Evolutionary conservation across 2,888 invertebrate genomes (phyloP), one percentile per base, ranked within the genome.

Genomic region (Noctua pronuba): DNA sequence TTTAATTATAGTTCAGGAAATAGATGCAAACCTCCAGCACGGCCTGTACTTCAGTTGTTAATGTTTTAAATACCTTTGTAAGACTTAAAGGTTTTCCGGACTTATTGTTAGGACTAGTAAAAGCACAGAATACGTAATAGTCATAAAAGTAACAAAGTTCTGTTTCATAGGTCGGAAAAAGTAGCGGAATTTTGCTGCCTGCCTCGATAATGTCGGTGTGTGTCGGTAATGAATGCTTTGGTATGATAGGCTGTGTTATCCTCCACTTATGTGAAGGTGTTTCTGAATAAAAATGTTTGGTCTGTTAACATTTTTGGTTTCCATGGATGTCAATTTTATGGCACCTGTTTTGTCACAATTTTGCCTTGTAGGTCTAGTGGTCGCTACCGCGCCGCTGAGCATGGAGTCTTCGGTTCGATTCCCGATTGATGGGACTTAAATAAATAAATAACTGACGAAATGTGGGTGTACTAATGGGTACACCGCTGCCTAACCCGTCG

Each of bases 1-100:
- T 82, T 82, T 88, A 83, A 83, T 85, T 86, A 85, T 77, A 78
- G 77, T 83, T 75, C 79, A 83, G 81, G 79, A 87, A 86, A 85
- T 78, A 76, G 70, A 65, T 75, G 74, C n/a, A 60, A 41, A 75
- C 46, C 41, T 75, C n/a, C 35, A 24, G 69, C 28, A 58, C 28
- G 41, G 44, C 38, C 28, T 60, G 21, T 18, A 78, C 66, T 77
- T 55, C 35, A 69, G 75, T 38, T 68, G 64, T 76, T 52, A 71
- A 83, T 77, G 58, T 79, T 85, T 80, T 69, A 73, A 73, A 75
- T 77, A 74, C 66, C 21, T 78, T 41, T 77, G 62, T 21, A 4
- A 77, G 62, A 75, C 69, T 64, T 60, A 68, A 72, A 75, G 46
- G 49, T 62, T 52, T 60, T 65, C 21, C 31, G 46, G 60, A 76